A percentile compares a stretch with the other conserved stretches of the same genome.
Evolutionary conservation across 2,888 invertebrate genomes (phyloP).

Genomic region (Ptycholaimellus sp.): DNA sequence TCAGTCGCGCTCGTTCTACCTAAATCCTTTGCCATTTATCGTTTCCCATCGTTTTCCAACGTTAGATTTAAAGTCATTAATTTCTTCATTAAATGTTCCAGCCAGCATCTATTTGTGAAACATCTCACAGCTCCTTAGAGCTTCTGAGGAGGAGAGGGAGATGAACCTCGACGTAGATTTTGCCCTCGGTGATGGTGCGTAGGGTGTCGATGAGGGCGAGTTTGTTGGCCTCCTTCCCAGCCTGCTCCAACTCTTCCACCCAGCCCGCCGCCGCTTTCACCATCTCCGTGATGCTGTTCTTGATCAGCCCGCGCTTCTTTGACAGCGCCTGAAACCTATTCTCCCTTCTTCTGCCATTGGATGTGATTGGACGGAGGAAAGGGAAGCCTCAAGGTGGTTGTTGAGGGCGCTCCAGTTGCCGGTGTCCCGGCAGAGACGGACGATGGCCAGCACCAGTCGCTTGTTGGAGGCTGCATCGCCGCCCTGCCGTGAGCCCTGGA

Average conservation of each 20-base stretch:
- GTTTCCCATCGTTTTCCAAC: too few relatives aligned
- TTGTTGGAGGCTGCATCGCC: conserved; percentile 81
- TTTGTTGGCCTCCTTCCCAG: conserved; percentile 51
- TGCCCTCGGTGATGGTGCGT: conserved; percentile 74
- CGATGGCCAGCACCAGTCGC: conserved; percentile 63
- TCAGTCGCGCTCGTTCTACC: conserved; percentile 78
- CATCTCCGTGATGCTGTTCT: conserved; percentile 65
- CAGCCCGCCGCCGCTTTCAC: conserved; percentile 69
- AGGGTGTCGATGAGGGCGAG: conserved; percentile 79
- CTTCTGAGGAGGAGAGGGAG: too few relatives aligned
- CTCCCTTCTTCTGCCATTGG: too few relatives aligned
- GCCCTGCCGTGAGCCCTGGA: conserved; percentile 36
- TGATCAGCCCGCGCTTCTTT: conserved; percentile 73
- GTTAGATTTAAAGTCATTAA: too few relatives aligned
- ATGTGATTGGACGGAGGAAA: too few relatives aligned
- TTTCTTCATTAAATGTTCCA: too few relatives aligned
- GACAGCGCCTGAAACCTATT: too few relatives aligned
- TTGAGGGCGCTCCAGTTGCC: conserved; percentile 70
- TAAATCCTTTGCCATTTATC: too few relatives aligned
- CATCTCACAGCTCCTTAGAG: too few relatives aligned
- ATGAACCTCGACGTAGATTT: conserved; percentile 98
- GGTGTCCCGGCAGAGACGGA: conserved; percentile 53
- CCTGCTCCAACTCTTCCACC: conserved; percentile 67
- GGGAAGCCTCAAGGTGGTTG: too few relatives aligned
- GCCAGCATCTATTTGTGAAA: too few relatives aligned